A percentile compares a stretch with the other conserved stretches of the same genome.
phyloP scores from a whole-genome alignment of 2,888 invertebrate species.

The Ernsta delagoae region DNA sequence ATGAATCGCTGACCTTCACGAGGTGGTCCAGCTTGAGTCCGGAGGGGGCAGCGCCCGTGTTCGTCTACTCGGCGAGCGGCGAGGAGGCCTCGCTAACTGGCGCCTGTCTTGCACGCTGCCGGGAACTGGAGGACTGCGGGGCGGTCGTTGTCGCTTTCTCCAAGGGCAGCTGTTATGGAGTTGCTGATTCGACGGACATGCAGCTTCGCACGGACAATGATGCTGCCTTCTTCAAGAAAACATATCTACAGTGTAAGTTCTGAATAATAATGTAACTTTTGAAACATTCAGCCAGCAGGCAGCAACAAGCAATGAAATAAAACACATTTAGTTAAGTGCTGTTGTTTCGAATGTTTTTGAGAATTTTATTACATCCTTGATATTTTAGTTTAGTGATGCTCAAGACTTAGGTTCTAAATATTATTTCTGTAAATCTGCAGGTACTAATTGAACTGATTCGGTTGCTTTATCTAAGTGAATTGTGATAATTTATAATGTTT shows the following conservation, averaged over 20 bases:
- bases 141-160: conserved; percentile 77
- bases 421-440: neutral
- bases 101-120: conserved; percentile 75
- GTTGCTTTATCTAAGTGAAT: neutral
- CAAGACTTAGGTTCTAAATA: too few species aligned
- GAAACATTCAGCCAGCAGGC: too few species aligned
- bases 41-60: conserved; percentile 68
- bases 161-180: conserved; percentile 77
- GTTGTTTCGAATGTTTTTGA: too few species aligned
- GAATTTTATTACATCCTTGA: neutral
- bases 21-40: conserved; percentile 74
- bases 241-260: conserved; percentile 79
- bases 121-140: conserved; percentile 72
- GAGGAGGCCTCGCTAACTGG: conserved; percentile 74
- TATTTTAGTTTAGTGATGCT: neutral
- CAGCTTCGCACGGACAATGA: conserved; percentile 78
- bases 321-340: too few species aligned
- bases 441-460: neutral
- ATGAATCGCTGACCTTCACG: conserved; percentile 60
- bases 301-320: too few species aligned
- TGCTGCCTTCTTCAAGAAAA: conserved; percentile 87
- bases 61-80: conserved; percentile 75
- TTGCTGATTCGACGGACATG: conserved; percentile 55
- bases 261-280: too few species aligned
- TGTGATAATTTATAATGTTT: conserved; percentile 9